phyloP scores from a whole-genome alignment of 64 coral and sea anemone species.

The Acropora tenuis region DNA sequence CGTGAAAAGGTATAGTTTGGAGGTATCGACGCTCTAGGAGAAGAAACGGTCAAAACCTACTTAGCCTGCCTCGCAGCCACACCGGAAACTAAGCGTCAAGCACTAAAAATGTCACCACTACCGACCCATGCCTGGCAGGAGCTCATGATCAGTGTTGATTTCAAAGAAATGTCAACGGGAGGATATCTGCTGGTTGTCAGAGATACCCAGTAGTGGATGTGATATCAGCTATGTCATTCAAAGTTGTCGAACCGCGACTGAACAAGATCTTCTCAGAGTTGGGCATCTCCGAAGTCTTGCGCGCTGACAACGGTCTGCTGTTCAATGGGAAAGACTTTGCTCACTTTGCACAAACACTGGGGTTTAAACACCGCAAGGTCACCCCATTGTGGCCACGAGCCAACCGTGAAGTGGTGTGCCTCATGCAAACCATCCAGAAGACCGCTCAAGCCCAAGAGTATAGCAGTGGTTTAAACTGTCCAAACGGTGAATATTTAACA shows the following conservation, averaged over 20 bases:
- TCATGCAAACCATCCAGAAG: conserved; percentile 54
- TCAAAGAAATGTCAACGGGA: conserved; percentile 41
- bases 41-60: conserved; percentile 60
- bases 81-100: conserved; percentile 52
- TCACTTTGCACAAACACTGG: conserved; percentile 31
- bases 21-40: conserved; percentile 36
- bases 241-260: conserved; percentile 20
- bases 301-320: conserved; percentile 52
- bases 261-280: conserved; percentile 63
- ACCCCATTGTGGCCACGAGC: conserved; percentile 47
- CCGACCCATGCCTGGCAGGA: conserved; percentile 58
- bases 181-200: conserved; percentile 61
- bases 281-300: conserved; percentile 25
- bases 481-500: too few species aligned
- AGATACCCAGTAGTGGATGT: conserved; percentile 57
- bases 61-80: conserved; percentile 51
- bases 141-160: conserved; percentile 49
- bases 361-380: conserved; percentile 53
- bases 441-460: neutral
- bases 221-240: conserved; percentile 18
- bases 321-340: conserved; percentile 63
- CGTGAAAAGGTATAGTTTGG: conserved; percentile 53
- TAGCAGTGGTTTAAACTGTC: too few species aligned
- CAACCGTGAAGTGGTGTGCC: conserved; percentile 15
- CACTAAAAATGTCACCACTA: conserved; percentile 52